A percentile compares a stretch with the other conserved stretches of the same genome.
phyloP scores from a whole-genome alignment of 2,113 vertebrate species.

The Thunnus maccoyii region DNA sequence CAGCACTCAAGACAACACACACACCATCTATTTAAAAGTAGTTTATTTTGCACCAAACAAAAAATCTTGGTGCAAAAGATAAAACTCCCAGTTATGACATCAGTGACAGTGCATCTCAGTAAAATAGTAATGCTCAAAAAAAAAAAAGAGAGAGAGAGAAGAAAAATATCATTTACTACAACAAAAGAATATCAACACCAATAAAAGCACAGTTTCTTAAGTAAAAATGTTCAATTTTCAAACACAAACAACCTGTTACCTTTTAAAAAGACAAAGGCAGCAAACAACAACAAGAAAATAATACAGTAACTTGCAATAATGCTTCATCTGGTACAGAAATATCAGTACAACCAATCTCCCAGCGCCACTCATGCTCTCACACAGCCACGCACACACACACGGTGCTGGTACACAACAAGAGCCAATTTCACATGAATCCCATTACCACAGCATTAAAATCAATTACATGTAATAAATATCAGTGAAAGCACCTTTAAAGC shows the following conservation, averaged over 20 bases:
- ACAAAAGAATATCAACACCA: constrained; percentile 67
- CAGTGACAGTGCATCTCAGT: constrained; percentile 77
- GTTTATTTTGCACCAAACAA: constrained; percentile 79
- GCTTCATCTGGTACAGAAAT: constrained; percentile 63
- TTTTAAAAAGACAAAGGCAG: constrained; percentile 54
- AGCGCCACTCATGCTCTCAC: constrained; percentile 17
- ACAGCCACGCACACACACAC: constrained; percentile 20
- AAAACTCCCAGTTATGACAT: constrained; percentile 73
- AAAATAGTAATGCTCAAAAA: constrained; percentile 68
- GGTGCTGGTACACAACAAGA: constrained; percentile 52
- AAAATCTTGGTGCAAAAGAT: constrained; percentile 69
- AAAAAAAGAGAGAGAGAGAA: constrained; percentile 23
- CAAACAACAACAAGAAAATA: constrained; percentile 46
- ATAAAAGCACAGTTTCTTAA: constrained; percentile 62
- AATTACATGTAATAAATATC: constrained; percentile 83
- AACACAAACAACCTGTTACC: constrained; percentile 63
- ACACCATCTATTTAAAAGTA: constrained; percentile 62
- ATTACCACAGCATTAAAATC: constrained; percentile 74
- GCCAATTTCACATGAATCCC: constrained; percentile 64
- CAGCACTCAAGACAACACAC: background rate
- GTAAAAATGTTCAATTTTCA: constrained; percentile 57
- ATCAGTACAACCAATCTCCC: constrained; percentile 40
- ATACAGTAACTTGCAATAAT: constrained; percentile 72
- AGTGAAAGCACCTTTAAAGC: constrained; percentile 82
- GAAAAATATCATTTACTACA: constrained; percentile 59